Percentiles rank a stretch among this genome's conserved stretches.
Conservation (phyloP, 2,113 vertebrate genomes). For the Solea senegalensis region DNA sequence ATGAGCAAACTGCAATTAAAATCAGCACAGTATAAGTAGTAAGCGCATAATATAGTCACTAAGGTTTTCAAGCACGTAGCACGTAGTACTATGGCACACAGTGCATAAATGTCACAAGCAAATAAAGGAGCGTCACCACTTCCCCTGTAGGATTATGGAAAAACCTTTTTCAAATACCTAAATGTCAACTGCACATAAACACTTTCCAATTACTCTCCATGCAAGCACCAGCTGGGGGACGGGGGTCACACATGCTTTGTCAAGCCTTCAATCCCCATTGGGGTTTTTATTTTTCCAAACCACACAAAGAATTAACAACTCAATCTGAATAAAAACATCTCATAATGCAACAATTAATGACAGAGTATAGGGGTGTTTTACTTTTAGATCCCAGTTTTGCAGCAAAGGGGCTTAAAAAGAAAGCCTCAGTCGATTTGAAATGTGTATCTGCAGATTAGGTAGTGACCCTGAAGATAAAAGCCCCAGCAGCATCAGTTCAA, state of each 20-base stretch:
- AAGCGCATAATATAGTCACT: conserved; percentile 7
- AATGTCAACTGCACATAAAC: conserved; percentile 83
- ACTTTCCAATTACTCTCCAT: conserved; percentile 78
- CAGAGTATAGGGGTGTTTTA: background rate
- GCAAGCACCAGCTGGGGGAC: conserved; percentile 54
- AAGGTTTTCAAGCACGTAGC: conserved; percentile 27
- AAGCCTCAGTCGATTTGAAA: background rate
- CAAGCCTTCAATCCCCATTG: conserved; percentile 51
- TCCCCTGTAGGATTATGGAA: conserved; percentile 70
- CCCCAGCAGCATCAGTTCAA: conserved; percentile 19
- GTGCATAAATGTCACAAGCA: conserved; percentile 71
- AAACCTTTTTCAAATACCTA: conserved; percentile 79
- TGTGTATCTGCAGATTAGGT: conserved; percentile 13
- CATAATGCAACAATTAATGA: conserved; percentile 26
- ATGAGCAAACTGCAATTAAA: background rate
- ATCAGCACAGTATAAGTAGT: conserved; percentile 7
- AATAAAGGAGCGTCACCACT: conserved; percentile 54
- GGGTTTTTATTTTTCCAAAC: conserved; percentile 34
- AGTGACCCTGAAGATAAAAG: conserved; percentile 32
- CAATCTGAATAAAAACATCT: conserved; percentile 5
- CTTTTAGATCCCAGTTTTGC: background rate
- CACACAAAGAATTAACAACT: conserved; percentile 16
- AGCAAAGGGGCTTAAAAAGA: background rate
- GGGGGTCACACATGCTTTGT: conserved; percentile 60
- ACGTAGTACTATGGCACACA: conserved; percentile 9